Conservation (phyloP, 1,140 invertebrate genomes). For the Phocides pigmalion region DNA sequence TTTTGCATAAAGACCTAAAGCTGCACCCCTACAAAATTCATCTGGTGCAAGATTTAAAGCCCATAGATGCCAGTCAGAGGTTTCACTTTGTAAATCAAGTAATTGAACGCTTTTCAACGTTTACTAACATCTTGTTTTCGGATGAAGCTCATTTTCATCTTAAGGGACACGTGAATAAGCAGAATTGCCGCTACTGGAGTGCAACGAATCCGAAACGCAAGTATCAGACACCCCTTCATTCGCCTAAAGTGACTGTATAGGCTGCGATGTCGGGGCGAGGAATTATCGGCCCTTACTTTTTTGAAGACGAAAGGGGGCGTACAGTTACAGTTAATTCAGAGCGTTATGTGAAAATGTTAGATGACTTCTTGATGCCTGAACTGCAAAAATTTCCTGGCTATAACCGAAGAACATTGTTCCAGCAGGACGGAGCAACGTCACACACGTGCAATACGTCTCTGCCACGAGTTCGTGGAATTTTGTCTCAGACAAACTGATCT, state of each 20-base stretch:
- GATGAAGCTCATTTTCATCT: constrained; percentile 9
- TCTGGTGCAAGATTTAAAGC: no score
- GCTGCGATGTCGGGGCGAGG: not conserved
- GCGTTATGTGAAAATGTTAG: constrained; percentile 8
- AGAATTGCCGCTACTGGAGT: constrained; percentile 5
- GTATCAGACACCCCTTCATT: not conserved
- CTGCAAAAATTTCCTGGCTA: constrained; percentile 1
- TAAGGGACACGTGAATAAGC: constrained; percentile 14
- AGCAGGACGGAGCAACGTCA: not conserved
- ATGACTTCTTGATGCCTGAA: constrained; percentile 5
- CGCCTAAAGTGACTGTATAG: constrained; percentile 2
- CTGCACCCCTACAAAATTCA: no score
- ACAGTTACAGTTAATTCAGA: constrained; percentile 22
- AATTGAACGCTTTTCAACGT: no score
- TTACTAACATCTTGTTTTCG: constrained; percentile 3
- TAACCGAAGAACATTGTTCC: not conserved
- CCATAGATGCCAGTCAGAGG: no score
- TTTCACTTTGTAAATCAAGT: no score
- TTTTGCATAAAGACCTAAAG: not conserved
- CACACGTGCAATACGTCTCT: not conserved
- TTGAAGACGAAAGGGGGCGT: constrained; percentile 22
- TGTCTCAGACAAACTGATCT: not conserved
- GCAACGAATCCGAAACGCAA: constrained; percentile 3
- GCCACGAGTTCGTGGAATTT: not conserved
- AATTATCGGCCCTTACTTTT: constrained; percentile 44